A percentile compares a stretch with the other conserved stretches of the same genome.
Evolutionary conservation across 2,888 invertebrate species (phyloP).

Genomic region (Amblyjoppa fuscipennis): DNA sequence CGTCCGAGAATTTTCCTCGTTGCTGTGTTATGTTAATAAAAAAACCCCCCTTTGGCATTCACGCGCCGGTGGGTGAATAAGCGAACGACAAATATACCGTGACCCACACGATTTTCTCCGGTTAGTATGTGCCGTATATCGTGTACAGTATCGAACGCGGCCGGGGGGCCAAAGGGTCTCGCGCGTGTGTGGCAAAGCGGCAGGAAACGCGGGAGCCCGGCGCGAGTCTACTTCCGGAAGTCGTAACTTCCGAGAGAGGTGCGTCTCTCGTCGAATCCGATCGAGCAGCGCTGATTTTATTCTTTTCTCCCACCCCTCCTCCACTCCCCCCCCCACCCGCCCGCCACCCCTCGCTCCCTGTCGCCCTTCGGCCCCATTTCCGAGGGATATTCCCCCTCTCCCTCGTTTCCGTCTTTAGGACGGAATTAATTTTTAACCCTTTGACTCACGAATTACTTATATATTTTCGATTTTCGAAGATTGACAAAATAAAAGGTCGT

Average conservation of each 20-base stretch:
- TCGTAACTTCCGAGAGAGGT: conserved; percentile 80
- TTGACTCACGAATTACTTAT: conserved; percentile 33
- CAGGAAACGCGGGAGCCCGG: conserved; percentile 76
- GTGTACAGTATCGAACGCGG: not conserved
- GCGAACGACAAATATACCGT: conserved; percentile 41
- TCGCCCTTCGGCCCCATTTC: conserved; percentile 19
- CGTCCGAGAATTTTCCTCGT: conserved; percentile 17
- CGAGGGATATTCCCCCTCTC: not conserved
- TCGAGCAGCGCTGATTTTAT: not conserved
- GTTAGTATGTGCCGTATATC: conserved; percentile 16
- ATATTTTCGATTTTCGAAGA: not conserved
- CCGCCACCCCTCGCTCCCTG: not conserved
- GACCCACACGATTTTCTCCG: not conserved
- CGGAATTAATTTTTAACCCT: conserved; percentile 21
- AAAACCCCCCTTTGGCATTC: conserved; percentile 55
- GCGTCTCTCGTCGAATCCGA: conserved; percentile 48
- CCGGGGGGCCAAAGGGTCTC: conserved; percentile 47
- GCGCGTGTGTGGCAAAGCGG: conserved; percentile 57
- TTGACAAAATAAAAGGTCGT: not conserved
- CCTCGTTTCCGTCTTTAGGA: conserved; percentile 24
- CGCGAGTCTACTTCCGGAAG: conserved; percentile 76
- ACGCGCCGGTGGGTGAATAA: conserved; percentile 60
- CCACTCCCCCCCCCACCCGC: not conserved
- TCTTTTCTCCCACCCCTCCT: not conserved
- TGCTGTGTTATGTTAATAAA: not conserved